phyloP scores from a whole-genome alignment of 2,888 invertebrate species.

The Apotomis capreana region DNA sequence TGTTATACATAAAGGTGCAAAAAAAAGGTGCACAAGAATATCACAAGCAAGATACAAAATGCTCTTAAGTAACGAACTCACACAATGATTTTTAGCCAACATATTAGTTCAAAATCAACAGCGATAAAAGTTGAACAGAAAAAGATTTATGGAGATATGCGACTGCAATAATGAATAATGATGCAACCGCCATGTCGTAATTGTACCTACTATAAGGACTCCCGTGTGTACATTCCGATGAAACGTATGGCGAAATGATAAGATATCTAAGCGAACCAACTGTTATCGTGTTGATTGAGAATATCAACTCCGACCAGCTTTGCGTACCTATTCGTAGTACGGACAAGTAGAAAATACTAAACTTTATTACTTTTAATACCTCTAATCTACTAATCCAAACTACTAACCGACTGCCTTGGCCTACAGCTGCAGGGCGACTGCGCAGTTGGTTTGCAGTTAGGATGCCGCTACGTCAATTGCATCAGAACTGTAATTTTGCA shows the following conservation, averaged over 20 bases:
- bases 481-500: no score
- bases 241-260: conserved; percentile 52
- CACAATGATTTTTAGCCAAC: background rate
- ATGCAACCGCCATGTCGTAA: conserved; percentile 41
- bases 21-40: background rate
- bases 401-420: no score
- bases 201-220: conserved; percentile 54
- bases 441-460: no score
- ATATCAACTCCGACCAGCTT: conserved; percentile 9
- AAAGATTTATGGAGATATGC: conserved; percentile 20
- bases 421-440: no score
- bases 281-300: conserved; percentile 44
- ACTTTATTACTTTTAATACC: no score
- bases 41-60: background rate
- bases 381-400: no score
- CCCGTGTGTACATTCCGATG: conserved; percentile 52
- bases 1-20: no score
- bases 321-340: background rate
- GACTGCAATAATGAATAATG: conserved; percentile 21
- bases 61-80: background rate
- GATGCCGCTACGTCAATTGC: no score
- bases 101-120: background rate
- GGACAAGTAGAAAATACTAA: background rate
- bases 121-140: background rate
- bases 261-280: conserved; percentile 48